phyloP scores from a whole-genome alignment of 2,888 invertebrate species.

The Sesia apiformis region DNA sequence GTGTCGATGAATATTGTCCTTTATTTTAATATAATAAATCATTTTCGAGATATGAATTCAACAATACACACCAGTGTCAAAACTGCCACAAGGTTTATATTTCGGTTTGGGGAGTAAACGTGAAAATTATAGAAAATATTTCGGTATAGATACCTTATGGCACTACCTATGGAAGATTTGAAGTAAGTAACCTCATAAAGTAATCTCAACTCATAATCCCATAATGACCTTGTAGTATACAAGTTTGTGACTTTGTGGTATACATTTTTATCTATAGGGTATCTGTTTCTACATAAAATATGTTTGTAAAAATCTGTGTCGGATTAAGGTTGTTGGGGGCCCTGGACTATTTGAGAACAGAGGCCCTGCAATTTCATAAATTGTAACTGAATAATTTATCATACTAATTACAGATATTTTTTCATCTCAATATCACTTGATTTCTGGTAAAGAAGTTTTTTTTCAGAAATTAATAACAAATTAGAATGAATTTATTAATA shows the following conservation, averaged over 20 bases:
- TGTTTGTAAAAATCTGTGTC: neutral
- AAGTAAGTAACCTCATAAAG: slow-evolving; percentile 5
- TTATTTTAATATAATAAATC: neutral
- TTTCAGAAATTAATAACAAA: no score
- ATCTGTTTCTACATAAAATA: neutral
- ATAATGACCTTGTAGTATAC: neutral
- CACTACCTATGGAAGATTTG: slow-evolving; percentile 9
- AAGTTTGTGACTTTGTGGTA: neutral
- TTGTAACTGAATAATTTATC: no score
- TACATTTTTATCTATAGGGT: neutral
- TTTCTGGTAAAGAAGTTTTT: no score
- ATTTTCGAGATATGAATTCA: neutral
- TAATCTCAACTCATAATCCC: neutral
- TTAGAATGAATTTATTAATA: no score
- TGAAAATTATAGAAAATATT: slow-evolving; percentile 6
- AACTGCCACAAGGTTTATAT: slow-evolving; percentile 9
- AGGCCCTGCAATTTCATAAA: no score
- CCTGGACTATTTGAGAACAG: no score
- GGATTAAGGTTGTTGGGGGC: no score
- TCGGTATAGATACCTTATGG: slow-evolving; percentile 11
- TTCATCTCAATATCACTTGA: no score
- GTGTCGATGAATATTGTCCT: neutral
- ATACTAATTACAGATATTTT: no score
- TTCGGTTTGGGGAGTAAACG: slow-evolving; percentile 5
- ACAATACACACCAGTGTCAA: slow-evolving; percentile 1